Conservation (phyloP, 2,797 vertebrate species). For the Anisognathus igniventris region DNA sequence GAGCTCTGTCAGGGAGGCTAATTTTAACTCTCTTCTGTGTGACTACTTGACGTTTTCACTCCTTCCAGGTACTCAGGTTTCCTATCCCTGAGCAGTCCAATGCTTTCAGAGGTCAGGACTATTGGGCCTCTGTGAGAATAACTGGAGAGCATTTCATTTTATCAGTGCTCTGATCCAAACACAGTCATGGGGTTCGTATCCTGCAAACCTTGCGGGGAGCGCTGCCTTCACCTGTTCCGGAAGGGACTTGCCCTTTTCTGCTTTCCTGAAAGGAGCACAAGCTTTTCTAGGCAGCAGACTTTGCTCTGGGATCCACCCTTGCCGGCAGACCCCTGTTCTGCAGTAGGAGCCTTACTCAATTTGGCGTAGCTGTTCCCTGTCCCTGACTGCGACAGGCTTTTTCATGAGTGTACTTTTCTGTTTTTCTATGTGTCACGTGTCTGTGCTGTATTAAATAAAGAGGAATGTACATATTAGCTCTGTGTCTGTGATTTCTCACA, state of each 20-base stretch:
- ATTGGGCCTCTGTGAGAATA: not conserved
- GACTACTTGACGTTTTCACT: constrained; percentile 26
- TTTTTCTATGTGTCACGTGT: constrained; percentile 69
- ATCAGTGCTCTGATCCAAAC: not conserved
- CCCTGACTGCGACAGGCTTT: constrained; percentile 58
- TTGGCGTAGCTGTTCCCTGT: constrained; percentile 69
- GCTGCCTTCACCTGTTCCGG: not conserved
- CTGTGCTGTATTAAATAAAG: constrained; percentile 80
- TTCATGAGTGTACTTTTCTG: constrained; percentile 71
- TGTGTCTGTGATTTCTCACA: not conserved
- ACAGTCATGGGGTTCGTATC: not conserved
- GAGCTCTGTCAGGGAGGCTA: not conserved
- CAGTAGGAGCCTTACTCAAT: constrained; percentile 73
- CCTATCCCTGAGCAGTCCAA: not conserved
- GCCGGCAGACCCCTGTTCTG: constrained; percentile 66
- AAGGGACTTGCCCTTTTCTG: not conserved
- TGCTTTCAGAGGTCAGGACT: not conserved
- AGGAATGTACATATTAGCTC: constrained; percentile 76
- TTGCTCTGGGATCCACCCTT: constrained; percentile 64
- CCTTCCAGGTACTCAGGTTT: constrained; percentile 42
- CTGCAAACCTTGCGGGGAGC: not conserved
- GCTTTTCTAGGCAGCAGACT: constrained; percentile 51
- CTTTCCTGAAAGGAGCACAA: not conserved
- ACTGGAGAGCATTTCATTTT: not conserved
- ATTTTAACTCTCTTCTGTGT: not conserved